These are phyloP conservation scores for Dromaius novaehollandiae DNA, from an alignment of 2,113 vertebrate species.

Conservation along the genomic window DNA sequence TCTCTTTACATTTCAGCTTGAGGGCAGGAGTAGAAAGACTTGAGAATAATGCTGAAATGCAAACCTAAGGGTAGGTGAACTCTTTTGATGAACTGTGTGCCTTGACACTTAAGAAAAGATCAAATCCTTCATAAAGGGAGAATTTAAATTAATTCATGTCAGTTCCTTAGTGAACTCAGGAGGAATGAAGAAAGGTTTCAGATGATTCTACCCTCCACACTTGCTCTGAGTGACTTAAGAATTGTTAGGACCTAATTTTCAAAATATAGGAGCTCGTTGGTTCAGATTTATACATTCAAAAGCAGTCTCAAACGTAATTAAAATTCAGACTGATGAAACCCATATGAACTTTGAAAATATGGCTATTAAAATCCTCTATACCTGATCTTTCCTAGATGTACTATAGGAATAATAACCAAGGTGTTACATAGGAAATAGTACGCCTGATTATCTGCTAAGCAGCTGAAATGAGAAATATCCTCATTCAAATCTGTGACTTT, in stretches of 20 bases:
- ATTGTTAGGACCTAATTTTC: neutral
- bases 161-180: neutral
- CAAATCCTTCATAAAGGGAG: neutral
- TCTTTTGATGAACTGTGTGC: neutral
- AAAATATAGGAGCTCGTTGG: neutral
- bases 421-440: neutral
- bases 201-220: neutral
- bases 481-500: neutral
- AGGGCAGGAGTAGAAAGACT: neutral
- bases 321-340: neutral
- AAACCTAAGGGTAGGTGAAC: neutral
- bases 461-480: neutral
- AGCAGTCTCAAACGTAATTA: neutral
- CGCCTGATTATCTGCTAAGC: neutral
- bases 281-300: neutral
- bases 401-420: neutral
- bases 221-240: neutral
- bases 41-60: neutral
- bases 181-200: neutral
- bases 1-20: neutral
- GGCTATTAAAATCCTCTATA: neutral
- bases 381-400: neutral
- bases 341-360: neutral
- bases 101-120: neutral
- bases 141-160: neutral